Evolutionary conservation across 1,140 invertebrate genomes (phyloP), one percentile per base, ranked within the genome.

Genomic region (Diabrotica undecimpunctata): DNA sequence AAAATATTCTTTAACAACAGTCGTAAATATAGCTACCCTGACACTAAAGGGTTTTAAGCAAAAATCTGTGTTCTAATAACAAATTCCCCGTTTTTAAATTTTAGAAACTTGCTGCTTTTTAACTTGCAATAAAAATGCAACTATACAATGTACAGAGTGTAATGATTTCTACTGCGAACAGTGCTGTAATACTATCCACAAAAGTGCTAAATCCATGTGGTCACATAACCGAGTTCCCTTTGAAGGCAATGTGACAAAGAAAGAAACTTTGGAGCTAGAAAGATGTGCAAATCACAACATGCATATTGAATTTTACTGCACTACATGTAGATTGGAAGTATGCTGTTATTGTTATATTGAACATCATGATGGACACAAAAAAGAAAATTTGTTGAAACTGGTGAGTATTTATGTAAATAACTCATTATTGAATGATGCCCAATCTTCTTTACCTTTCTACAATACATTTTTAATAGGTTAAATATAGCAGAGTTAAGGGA

Each of bases 291-390:
- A 66, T 37, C 69, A 70, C 54, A 38, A 61, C 5, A 68, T 68
- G 64, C 35, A 64, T 12, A 13, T 68, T 8, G 69, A 70, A 38
- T 66, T 68, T 14, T 68, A 55, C 14, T 70, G 69, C 51, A 68
- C 65, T 14, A 51, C 25, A 7, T 70, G 69, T 14, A 53, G 64
- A 13, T 12, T 57, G 36, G 50, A 38, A 9, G 61, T 52, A 37
- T 70, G 69, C 54, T 70, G 69, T 36, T 70, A 70, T 52, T 68
- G 69, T 46, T 54, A 64, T 10, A 35, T 70, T 4, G 61, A 67
- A 7, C 63, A 64, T 13, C 69, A 70, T 56, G 38, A 39, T 7
- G 58, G 56, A 41, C 66, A 70, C 50, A 61, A 67, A 38, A 61
- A 64, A 36, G 59, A 60, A 9, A 10, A 54, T 37, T 52, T 69